Conservation (phyloP, 2,113 vertebrate species). For the Promerops cafer region DNA sequence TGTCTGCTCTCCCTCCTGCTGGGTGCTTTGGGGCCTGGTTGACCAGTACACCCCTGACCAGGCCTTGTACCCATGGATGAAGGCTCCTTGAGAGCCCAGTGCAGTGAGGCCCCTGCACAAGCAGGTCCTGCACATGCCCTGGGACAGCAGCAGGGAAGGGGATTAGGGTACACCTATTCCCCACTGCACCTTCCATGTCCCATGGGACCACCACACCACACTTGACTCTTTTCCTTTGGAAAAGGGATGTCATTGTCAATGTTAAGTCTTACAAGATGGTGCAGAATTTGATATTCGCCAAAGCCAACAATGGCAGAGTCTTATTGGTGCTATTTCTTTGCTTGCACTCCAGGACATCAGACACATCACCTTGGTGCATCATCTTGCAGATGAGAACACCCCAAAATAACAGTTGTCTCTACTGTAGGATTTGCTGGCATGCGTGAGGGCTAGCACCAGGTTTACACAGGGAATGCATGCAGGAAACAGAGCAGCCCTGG, state of each 20-base stretch:
- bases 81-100: background rate
- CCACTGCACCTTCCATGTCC: background rate
- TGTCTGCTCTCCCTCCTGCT: background rate
- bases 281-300: background rate
- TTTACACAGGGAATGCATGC: background rate
- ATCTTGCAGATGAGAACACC: background rate
- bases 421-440: background rate
- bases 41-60: background rate
- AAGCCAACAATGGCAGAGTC: background rate
- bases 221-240: background rate
- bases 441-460: background rate
- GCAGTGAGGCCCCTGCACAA: background rate
- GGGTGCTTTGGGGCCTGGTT: background rate
- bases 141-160: background rate
- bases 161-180: background rate
- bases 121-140: background rate
- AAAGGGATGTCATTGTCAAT: background rate
- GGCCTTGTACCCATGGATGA: background rate
- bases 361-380: background rate
- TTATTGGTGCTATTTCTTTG: background rate
- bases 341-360: background rate
- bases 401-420: background rate
- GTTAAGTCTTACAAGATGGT: background rate
- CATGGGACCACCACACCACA: fast-evolving
- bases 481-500: background rate